Base-by-base conservation (phyloP, 2,888 invertebrate genomes). In the Cylindroiulus punctatus region DNA sequence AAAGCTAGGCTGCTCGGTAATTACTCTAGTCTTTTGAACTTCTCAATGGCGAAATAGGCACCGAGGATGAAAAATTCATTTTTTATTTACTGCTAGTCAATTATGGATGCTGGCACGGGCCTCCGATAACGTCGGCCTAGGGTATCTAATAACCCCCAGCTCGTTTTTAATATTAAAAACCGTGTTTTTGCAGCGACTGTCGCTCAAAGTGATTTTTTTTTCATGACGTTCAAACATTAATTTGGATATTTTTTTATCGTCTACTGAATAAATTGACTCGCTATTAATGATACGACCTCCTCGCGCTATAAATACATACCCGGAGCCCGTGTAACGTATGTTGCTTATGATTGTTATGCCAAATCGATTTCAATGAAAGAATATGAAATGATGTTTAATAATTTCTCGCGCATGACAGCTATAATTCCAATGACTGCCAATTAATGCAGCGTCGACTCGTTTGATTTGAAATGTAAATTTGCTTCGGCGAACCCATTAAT, bases 181-280 rank as follows among this genome's bases (percentile, higher is more conserved):
- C 76, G 1, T 76, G 30, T 26, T 76, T 76, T 76, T 76, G 76
- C 76, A 12, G 10, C 76, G 76, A 76, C 76, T 76, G 76, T 76
- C 76, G 76, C 76, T 76, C 76, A 76, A 76, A 76, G 76, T 76
- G 76, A 76, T 30, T 52, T 76, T 44, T 76, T 65, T 76, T 30
- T 26, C 76, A 2, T 76, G 14, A 14, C 30, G 22, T 30, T 76
- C 30, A 30, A 30, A 76, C 76, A 76, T 76, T 76, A 76, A 76
- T 76, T 76, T 30, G 30, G 76, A 76, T 76, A 30, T 76, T 30
- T 76, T 52, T 76, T 30, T 76, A 30, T 76, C 14, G n/a, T n/a
- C n/a, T n/a, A n/a, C 5, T 14, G 76, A 76, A 76, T 76, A 76
- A 76, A 76, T 76, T 76, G 76, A 76, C 76, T 76, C 65, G 22